A percentile compares a stretch with the other conserved stretches of the same genome.
Evolutionary conservation across 2,797 vertebrate species (phyloP).

Genomic region (Capromys pilorides): DNA sequence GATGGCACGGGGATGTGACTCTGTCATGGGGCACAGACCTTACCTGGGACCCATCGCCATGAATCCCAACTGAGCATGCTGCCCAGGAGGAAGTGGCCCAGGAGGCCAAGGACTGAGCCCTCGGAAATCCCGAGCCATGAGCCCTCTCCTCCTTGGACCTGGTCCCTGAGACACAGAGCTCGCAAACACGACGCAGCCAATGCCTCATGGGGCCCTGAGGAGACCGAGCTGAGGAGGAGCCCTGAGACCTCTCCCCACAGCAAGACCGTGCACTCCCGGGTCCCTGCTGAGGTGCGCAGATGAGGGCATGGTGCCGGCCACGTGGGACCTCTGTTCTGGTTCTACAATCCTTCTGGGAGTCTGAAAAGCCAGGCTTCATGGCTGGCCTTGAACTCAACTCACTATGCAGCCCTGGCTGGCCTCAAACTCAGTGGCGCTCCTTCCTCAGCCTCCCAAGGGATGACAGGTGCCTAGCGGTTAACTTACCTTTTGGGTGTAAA

Average conservation of each 20-base stretch:
- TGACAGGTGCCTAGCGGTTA: neutral
- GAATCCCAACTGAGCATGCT: neutral
- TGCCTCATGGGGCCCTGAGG: neutral
- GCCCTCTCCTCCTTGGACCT: neutral
- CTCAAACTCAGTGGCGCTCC: neutral
- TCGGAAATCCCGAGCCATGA: neutral
- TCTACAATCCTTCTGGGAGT: neutral
- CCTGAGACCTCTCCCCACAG: neutral
- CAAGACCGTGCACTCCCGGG: neutral
- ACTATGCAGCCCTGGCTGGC: neutral
- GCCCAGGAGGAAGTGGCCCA: neutral
- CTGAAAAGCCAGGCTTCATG: neutral
- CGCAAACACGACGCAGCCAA: neutral
- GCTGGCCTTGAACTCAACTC: neutral
- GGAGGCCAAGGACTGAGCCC: neutral
- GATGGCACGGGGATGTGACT: neutral
- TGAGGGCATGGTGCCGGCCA: neutral
- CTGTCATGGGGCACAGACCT: neutral
- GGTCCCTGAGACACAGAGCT: neutral
- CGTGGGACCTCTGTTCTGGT: neutral
- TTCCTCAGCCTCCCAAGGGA: neutral
- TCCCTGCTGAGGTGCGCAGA: neutral
- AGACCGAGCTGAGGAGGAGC: accelerated
- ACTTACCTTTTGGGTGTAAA: neutral
- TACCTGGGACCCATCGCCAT: neutral